Evolutionary conservation across 2,113 vertebrate genomes (phyloP).

Genomic region (Lepisosteus oculatus): DNA sequence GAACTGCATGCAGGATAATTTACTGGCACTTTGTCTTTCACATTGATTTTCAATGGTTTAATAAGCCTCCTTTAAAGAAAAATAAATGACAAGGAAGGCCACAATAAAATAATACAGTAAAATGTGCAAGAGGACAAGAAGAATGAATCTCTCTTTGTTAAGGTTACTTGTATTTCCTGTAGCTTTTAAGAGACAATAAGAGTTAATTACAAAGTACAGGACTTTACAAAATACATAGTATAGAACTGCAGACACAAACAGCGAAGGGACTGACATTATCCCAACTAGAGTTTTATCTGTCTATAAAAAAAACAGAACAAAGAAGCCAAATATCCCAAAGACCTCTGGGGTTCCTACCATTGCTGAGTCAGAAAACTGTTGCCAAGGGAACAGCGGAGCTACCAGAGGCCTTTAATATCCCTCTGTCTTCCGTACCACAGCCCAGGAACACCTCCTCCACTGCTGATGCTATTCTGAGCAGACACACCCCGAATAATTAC

Average conservation of each 20-base stretch:
- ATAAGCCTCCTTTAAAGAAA: too few species aligned
- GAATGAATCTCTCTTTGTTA: too few species aligned
- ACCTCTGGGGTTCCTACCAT: conserved; percentile 20
- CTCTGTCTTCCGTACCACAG: conserved; percentile 23
- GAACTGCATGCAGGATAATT: too few species aligned
- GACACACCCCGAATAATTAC: too few species aligned
- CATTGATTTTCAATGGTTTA: too few species aligned
- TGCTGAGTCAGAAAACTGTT: conserved; percentile 57
- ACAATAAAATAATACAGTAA: too few species aligned
- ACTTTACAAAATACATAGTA: not conserved
- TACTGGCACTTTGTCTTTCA: too few species aligned
- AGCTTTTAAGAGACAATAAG: not conserved
- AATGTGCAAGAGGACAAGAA: too few species aligned
- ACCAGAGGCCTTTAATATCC: conserved; percentile 34
- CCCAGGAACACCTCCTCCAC: not conserved
- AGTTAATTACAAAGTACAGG: not conserved
- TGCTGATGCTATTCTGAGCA: too few species aligned
- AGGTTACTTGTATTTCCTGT: not conserved
- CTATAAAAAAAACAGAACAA: conserved; percentile 19
- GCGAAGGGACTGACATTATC: not conserved
- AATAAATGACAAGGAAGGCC: too few species aligned
- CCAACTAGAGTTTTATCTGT: conserved; percentile 9
- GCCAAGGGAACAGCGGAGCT: conserved; percentile 52
- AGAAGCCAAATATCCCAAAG: conserved; percentile 8
- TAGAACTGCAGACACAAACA: not conserved